A percentile compares a stretch with the other conserved stretches of the same genome.
Evolutionary conservation across 2,113 vertebrate genomes (phyloP).

Genomic region (Lutjanus erythropterus): DNA sequence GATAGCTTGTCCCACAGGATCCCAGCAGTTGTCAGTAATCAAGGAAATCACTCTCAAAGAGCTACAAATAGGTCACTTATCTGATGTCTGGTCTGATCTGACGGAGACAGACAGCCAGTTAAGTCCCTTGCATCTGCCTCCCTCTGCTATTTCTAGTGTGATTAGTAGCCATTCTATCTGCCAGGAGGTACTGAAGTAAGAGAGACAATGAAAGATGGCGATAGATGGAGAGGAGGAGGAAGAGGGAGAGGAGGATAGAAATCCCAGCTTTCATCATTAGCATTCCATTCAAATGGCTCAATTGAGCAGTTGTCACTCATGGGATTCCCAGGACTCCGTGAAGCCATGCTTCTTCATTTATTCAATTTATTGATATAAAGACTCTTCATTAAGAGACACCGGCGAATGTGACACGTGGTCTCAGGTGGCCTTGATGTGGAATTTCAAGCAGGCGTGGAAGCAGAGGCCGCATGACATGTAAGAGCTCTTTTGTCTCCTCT

Average conservation of each 20-base stretch:
- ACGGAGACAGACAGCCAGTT: constrained; percentile 67
- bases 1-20: constrained; percentile 77
- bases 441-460: constrained; percentile 65
- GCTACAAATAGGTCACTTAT: constrained; percentile 83
- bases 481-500: constrained; percentile 62
- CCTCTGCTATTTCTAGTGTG: constrained; percentile 61
- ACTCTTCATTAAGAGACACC: constrained; percentile 78
- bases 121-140: constrained; percentile 62
- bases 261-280: constrained; percentile 77
- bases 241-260: constrained; percentile 34
- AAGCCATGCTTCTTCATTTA: constrained; percentile 77
- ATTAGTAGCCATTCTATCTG: constrained; percentile 65
- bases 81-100: constrained; percentile 75
- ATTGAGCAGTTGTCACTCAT: constrained; percentile 77
- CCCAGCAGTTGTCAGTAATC: constrained; percentile 82
- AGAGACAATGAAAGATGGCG: constrained; percentile 30
- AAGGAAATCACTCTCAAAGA: constrained; percentile 80
- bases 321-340: constrained; percentile 71
- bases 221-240: constrained; percentile 23
- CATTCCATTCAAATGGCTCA: constrained; percentile 80
- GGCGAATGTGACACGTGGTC: constrained; percentile 73
- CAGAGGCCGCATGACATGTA: constrained; percentile 52
- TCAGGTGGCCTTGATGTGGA: constrained; percentile 72
- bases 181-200: constrained; percentile 50
- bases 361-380: constrained; percentile 83